Evolutionary conservation across 2,888 invertebrate genomes (phyloP).

Genomic region (Scrobipalpa atriplicella): DNA sequence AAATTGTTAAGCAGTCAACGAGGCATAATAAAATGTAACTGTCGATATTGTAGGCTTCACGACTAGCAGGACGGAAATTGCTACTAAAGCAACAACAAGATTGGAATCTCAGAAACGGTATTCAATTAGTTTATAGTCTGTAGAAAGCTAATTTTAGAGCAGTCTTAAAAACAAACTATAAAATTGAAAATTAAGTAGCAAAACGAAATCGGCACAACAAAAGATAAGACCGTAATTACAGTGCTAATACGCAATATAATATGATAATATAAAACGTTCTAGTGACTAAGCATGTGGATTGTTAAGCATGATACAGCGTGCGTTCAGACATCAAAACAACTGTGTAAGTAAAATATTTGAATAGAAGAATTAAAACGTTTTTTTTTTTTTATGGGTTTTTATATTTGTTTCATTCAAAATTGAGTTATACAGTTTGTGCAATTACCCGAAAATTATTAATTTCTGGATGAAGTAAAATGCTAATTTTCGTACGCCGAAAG

Average conservation of each 20-base stretch:
- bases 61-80: background rate
- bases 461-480: too few species aligned
- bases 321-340: too few species aligned
- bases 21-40: background rate
- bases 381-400: too few species aligned
- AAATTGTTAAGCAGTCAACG: background rate
- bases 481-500: too few species aligned
- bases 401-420: too few species aligned
- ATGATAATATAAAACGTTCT: conserved; percentile 18
- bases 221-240: conserved; percentile 17
- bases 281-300: conserved; percentile 5
- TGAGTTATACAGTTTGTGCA: too few species aligned
- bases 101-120: background rate
- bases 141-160: background rate
- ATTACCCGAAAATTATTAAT: too few species aligned
- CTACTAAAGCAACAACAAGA: conserved; percentile 6
- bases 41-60: background rate
- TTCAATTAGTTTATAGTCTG: conserved; percentile 1
- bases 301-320: background rate
- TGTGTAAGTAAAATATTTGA: too few species aligned
- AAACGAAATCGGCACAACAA: background rate
- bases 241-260: conserved; percentile 19
- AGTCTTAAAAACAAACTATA: background rate
- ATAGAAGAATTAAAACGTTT: too few species aligned
- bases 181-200: conserved; percentile 11